Evolutionary conservation across 2,888 invertebrate species (phyloP).

Genomic region (Acrobasis consociella): DNA sequence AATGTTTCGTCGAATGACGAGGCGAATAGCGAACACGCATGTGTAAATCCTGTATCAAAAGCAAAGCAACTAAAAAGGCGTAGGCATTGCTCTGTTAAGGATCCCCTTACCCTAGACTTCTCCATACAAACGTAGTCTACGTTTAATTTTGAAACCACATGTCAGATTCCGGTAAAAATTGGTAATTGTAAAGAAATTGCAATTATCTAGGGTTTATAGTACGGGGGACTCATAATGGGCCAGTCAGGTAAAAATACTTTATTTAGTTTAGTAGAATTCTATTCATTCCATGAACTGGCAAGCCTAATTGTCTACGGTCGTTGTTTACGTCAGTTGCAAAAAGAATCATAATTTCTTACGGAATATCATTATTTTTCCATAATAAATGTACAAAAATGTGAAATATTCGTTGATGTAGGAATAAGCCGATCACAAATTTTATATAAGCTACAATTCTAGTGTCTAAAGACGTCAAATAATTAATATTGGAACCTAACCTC

Average conservation of each 20-base stretch:
- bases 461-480: neutral
- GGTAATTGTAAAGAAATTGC: too few relatives aligned
- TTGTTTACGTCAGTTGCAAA: slow-evolving; percentile 50
- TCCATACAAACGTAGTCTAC: too few relatives aligned
- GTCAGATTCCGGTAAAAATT: too few relatives aligned
- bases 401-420: neutral
- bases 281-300: neutral
- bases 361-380: slow-evolving; percentile 8
- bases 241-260: neutral
- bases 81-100: too few relatives aligned
- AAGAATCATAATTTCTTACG: slow-evolving; percentile 17
- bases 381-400: slow-evolving; percentile 1
- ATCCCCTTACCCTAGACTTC: too few relatives aligned
- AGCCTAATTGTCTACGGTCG: slow-evolving; percentile 31
- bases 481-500: slow-evolving; percentile 52
- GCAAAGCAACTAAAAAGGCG: too few relatives aligned
- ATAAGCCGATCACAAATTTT: neutral
- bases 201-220: too few relatives aligned
- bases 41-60: too few relatives aligned
- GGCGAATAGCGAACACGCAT: too few relatives aligned
- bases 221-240: neutral
- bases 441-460: neutral
- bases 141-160: too few relatives aligned
- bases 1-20: too few relatives aligned
- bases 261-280: neutral